Evolutionary conservation across 2,888 invertebrate species (phyloP).

Genomic region (Dynastes maya): DNA sequence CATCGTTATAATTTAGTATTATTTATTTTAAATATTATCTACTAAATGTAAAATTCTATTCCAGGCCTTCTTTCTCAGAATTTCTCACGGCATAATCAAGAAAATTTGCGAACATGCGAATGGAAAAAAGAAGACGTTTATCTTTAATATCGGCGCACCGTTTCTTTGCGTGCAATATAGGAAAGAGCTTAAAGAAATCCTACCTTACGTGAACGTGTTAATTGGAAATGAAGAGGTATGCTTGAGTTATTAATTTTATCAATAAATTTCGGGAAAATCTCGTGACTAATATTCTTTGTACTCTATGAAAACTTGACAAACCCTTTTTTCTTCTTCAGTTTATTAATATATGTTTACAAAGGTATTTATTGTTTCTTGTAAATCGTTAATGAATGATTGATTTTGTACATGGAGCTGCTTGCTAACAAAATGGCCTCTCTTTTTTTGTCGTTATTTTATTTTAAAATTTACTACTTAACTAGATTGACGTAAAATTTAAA

Average conservation of each 20-base stretch:
- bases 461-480: too few species aligned
- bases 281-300: not conserved
- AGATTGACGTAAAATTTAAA: too few species aligned
- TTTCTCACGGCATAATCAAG: slow-evolving; percentile 54
- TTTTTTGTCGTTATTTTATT: too few species aligned
- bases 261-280: not conserved
- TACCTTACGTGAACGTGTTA: slow-evolving; percentile 56
- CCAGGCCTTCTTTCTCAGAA: slow-evolving; percentile 60
- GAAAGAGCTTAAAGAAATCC: slow-evolving; percentile 55
- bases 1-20: too few species aligned
- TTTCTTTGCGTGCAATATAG: slow-evolving; percentile 56
- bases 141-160: slow-evolving; percentile 60
- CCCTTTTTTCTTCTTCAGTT: not conserved
- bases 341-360: too few species aligned
- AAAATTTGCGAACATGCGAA: slow-evolving; percentile 53
- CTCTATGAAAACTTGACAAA: not conserved
- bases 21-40: too few species aligned
- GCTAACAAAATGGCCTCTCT: too few species aligned
- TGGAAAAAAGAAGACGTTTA: slow-evolving; percentile 55
- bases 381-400: too few species aligned
- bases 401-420: too few species aligned
- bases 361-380: too few species aligned
- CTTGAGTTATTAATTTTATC: slow-evolving; percentile 7
- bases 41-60: too few species aligned
- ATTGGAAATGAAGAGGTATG: slow-evolving; percentile 62